phyloP scores from a whole-genome alignment of 2,113 vertebrate genomes.

The Tragelaphus strepsiceros region DNA sequence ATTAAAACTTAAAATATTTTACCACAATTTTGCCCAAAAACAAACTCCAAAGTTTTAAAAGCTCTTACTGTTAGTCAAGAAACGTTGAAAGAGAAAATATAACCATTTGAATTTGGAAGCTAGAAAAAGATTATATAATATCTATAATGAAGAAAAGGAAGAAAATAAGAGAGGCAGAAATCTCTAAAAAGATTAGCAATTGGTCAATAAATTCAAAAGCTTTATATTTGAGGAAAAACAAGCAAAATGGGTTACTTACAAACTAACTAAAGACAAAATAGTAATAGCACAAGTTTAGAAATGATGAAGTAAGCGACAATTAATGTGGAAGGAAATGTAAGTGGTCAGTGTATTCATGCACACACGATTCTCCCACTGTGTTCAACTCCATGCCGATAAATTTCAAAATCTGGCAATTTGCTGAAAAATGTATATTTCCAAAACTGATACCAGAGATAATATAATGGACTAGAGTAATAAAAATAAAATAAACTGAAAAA shows the following conservation, averaged over 20 bases:
- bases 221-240: neutral
- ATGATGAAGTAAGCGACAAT: neutral
- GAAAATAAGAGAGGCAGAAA: neutral
- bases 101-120: neutral
- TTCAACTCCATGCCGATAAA: neutral
- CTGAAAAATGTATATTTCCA: neutral
- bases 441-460: neutral
- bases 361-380: neutral
- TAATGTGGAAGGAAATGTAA: neutral
- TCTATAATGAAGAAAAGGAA: neutral
- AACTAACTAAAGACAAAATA: conserved; percentile 11
- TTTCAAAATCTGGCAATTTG: neutral
- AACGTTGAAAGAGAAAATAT: neutral
- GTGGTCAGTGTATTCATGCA: neutral
- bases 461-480: neutral
- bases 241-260: neutral
- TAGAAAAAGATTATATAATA: neutral
- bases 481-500: neutral
- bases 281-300: neutral
- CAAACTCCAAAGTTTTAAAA: neutral
- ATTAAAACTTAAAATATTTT: neutral
- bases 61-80: neutral
- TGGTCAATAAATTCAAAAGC: neutral
- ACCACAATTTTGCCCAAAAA: neutral
- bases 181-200: neutral